These are phyloP conservation scores for Calonectris borealis DNA, from an alignment of 2,113 vertebrate species.

Conservation along the genomic window DNA sequence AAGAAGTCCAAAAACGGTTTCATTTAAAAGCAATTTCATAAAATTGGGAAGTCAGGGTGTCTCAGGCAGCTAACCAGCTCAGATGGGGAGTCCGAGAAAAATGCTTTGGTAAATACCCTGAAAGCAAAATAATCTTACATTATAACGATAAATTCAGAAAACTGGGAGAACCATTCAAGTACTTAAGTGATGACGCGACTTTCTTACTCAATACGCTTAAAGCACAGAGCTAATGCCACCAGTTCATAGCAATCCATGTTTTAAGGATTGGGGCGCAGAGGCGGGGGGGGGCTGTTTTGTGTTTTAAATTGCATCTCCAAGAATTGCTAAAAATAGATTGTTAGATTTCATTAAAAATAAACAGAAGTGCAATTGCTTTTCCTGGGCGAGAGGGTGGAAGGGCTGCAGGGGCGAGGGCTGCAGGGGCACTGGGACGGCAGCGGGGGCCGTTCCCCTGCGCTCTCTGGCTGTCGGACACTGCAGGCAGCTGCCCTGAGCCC, in stretches of 20 bases:
- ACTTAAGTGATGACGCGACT: not conserved
- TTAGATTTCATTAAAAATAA: not conserved
- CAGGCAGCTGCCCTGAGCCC: not conserved
- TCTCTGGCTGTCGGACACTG: not conserved
- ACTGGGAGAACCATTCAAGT: not conserved
- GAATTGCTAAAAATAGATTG: not conserved
- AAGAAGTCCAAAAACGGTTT: not conserved
- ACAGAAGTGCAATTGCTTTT: not conserved
- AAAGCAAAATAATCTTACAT: not conserved
- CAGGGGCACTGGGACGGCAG: not conserved
- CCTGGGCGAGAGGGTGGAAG: not conserved
- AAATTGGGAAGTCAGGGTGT: not conserved
- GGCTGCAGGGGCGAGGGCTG: not conserved
- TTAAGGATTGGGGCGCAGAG: not conserved
- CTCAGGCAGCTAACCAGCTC: not conserved
- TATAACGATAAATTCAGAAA: not conserved
- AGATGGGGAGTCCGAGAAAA: not conserved
- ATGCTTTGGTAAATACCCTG: not conserved
- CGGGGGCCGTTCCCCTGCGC: accelerated
- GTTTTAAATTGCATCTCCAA: not conserved
- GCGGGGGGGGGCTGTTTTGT: accelerated
- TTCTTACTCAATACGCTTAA: not conserved
- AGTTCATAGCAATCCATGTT: not conserved
- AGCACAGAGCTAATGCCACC: not conserved
- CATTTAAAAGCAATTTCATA: not conserved